Evolutionary conservation across 2,113 vertebrate genomes (phyloP).

Genomic region (Octodon degus): DNA sequence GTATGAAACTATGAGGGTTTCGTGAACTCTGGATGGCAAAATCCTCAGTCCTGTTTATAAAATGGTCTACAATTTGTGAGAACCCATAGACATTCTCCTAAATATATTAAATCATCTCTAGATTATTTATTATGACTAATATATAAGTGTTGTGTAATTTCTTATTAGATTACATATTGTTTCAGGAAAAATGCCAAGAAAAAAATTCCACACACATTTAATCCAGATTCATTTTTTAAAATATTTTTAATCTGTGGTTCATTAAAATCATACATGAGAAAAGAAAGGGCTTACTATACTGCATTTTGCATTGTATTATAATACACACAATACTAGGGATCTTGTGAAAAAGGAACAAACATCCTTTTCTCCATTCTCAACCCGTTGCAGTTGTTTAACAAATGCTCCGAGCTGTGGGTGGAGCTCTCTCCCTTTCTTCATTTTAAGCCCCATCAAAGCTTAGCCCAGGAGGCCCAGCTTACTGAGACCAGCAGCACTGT

Average conservation of each 20-base stretch:
- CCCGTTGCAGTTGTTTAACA: neutral
- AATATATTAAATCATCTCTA: neutral
- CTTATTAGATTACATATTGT: neutral
- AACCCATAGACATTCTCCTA: neutral
- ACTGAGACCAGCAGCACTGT: neutral
- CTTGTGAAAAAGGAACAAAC: neutral
- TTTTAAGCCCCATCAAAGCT: neutral
- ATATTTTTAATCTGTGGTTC: neutral
- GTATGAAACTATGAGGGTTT: neutral
- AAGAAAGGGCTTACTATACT: neutral
- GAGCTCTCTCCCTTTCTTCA: neutral
- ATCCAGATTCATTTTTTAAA: neutral
- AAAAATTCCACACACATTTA: neutral
- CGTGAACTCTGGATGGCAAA: neutral
- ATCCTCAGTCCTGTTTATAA: neutral
- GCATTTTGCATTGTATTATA: neutral
- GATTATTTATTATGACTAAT: neutral
- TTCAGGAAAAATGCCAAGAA: neutral
- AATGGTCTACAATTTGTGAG: neutral
- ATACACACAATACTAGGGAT: neutral
- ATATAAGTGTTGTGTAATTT: neutral
- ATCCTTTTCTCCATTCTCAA: neutral
- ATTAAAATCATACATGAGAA: neutral
- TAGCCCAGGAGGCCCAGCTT: neutral
- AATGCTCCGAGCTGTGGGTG: neutral